phyloP scores from a whole-genome alignment of 2,797 vertebrate genomes.

The Anguilla obscura region DNA sequence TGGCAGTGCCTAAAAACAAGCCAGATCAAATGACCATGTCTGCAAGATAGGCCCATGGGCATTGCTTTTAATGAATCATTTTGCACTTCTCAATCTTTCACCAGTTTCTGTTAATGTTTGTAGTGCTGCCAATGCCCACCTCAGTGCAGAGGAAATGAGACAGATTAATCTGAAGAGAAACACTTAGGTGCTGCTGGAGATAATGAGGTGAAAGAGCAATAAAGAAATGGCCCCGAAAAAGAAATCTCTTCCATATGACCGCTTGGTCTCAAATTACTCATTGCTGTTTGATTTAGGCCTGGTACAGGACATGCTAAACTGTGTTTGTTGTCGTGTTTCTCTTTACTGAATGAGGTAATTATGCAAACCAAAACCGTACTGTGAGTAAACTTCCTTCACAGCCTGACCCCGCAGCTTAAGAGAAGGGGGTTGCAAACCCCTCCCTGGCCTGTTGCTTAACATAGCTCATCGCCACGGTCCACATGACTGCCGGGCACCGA shows the following conservation, averaged over 20 bases:
- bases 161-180: neutral
- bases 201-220: neutral
- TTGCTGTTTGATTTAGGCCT: neutral
- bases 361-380: neutral
- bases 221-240: neutral
- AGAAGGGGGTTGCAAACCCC: neutral
- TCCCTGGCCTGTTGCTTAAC: neutral
- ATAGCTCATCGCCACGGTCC: neutral
- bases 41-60: neutral
- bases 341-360: neutral
- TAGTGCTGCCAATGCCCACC: neutral
- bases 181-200: neutral
- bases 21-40: neutral
- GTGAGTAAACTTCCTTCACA: neutral
- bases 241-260: neutral
- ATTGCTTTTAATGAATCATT: neutral
- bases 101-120: neutral
- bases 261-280: neutral
- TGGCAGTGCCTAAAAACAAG: constrained; percentile 11
- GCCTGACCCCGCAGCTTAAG: neutral
- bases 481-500: neutral
- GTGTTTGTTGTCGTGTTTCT: neutral
- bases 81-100: neutral
- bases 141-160: neutral
- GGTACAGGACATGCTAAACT: neutral